These are phyloP conservation scores for Papilio gigon DNA, from an alignment of 2,888 invertebrate species.

Conservation along the genomic window DNA sequence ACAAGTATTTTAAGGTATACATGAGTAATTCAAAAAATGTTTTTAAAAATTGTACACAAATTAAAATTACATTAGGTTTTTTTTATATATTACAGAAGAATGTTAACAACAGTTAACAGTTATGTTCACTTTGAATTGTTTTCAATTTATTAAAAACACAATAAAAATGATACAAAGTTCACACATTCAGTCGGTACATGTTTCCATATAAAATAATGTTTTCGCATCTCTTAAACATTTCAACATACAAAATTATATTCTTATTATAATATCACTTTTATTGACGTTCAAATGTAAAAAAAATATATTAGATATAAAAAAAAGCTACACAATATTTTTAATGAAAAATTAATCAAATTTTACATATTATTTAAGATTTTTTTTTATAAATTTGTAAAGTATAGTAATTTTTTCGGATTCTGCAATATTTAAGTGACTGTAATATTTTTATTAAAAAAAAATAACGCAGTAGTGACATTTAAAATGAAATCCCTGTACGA, in stretches of 20 bases:
- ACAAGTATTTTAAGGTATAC: not conserved
- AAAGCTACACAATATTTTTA: not conserved
- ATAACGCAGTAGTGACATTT: too few species aligned
- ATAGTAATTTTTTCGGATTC: too few species aligned
- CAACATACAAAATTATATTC: not conserved
- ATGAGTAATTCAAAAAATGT: not conserved
- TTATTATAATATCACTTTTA: conserved; percentile 7
- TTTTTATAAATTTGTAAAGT: too few species aligned
- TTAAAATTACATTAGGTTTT: too few species aligned
- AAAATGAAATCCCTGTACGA: conserved; percentile 1
- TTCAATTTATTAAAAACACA: not conserved
- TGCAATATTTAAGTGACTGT: not conserved
- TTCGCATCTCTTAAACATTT: not conserved
- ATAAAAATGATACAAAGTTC: not conserved
- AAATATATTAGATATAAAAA: not conserved
- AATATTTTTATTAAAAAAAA: not conserved
- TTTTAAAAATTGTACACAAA: not conserved
- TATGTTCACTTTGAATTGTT: not conserved
- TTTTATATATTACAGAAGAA: too few species aligned
- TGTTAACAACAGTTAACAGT: not conserved
- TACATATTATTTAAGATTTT: not conserved
- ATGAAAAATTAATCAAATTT: not conserved
- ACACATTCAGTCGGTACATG: not conserved
- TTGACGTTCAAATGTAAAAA: not conserved
- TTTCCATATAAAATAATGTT: not conserved